Evolutionary conservation across 1,140 invertebrate species (phyloP), one percentile per base, ranked within the genome.

Genomic region (Drosophila serrata): DNA sequence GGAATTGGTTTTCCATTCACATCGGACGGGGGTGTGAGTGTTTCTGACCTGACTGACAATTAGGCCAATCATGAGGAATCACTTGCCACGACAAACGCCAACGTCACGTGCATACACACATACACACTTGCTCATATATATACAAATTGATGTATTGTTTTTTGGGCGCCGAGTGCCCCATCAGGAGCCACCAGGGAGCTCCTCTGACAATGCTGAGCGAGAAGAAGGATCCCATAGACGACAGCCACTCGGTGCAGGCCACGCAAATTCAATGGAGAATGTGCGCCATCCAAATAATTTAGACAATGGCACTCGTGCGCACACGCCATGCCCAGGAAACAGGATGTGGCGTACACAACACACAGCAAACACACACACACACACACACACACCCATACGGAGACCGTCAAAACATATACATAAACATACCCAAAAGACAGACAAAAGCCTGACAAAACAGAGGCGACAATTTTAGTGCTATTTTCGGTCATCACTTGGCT

Each of bases 251-350:
- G 37, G 75, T 59, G 45, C 56, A 59, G 58, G 62, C 31, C 45
- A 73, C 72, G 77, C 81, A 86, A 86, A 86, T 81, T 85, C 53
- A 81, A 79, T 68, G 68, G 60, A 61, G 82, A 84, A 82, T 80
- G 76, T 87, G 58, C 58, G 64, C 80, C 80, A 87, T 88, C 65
- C 80, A 88, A 87, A 87, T 87, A 78, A 87, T 87, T 87, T 87
- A 88, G 84, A 88, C 84, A 88, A 87, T 88, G 80, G 80, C 84
- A 87, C 84, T 87, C 84, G 84, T 88, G 84, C 84, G 80, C 85
- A 88, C 81, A 88, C 79, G 85, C 68, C 84, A 88, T 74, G 56
- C 72, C 72, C 75, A 72, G 77, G 48, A 78, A 70, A 68, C 59
- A 48, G 80, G 65, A 81, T 76, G 58, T 48, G 80, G 45, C 56